These are phyloP conservation scores for Leguminivora glycinivorella DNA, from an alignment of 1,140 invertebrate species.

Conservation along the genomic window DNA sequence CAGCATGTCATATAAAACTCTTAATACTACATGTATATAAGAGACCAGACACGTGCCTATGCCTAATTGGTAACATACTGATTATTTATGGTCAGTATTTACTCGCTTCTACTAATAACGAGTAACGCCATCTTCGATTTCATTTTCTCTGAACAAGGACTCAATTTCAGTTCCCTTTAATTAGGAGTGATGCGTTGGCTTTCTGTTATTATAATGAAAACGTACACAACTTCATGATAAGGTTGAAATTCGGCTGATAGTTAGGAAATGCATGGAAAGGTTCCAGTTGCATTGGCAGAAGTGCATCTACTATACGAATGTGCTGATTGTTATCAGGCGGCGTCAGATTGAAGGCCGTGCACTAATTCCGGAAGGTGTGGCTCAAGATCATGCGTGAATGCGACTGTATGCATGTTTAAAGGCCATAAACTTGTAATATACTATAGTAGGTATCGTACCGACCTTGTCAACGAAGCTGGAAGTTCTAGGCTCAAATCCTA, in stretches of 20 bases:
- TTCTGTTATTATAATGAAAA: neutral
- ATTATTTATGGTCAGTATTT: neutral
- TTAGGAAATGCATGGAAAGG: conserved; percentile 46
- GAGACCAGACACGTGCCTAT: neutral
- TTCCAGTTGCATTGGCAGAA: conserved; percentile 65
- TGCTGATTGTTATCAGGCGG: conserved; percentile 48
- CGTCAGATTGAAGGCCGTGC: conserved; percentile 58
- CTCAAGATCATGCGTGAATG: conserved; percentile 37
- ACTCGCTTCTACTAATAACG: neutral
- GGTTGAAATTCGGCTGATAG: conserved; percentile 41
- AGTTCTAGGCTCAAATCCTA: too few species aligned
- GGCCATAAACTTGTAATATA: too few species aligned
- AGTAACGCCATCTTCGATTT: conserved; percentile 32
- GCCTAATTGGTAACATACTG: neutral
- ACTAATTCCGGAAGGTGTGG: conserved; percentile 49
- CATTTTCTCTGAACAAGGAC: conserved; percentile 51
- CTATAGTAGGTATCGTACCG: too few species aligned
- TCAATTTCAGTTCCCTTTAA: conserved; percentile 60
- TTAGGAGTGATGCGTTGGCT: conserved; percentile 32
- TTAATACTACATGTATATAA: too few species aligned
- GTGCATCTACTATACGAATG: conserved; percentile 45
- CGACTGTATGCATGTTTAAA: neutral
- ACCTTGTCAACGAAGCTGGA: too few species aligned
- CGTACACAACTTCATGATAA: conserved; percentile 31
- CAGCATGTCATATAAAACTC: neutral